Percentiles rank a stretch among this genome's conserved stretches.
phyloP scores from a whole-genome alignment of 2,797 vertebrate species.

The Cygnus olor region DNA sequence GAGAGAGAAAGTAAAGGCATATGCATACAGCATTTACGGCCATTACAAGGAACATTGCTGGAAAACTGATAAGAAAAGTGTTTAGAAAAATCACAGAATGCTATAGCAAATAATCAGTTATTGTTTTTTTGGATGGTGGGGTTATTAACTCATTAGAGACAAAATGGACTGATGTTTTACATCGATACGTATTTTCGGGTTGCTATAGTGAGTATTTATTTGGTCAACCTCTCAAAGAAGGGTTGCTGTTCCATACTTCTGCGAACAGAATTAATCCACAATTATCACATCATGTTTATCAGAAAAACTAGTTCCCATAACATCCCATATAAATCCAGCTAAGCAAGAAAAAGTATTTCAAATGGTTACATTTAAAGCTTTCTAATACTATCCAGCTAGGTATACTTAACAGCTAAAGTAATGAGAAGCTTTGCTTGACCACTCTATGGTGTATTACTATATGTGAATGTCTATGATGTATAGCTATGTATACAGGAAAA shows the following conservation, averaged over 20 bases:
- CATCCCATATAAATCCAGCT: not conserved
- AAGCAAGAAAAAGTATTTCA: not conserved
- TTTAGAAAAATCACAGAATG: not conserved
- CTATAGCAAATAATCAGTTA: not conserved
- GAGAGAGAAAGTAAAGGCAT: not conserved
- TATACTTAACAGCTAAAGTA: not conserved
- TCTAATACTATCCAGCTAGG: not conserved
- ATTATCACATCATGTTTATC: not conserved
- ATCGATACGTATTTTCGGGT: not conserved
- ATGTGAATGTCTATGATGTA: not conserved
- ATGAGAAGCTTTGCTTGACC: not conserved
- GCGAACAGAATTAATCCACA: not conserved
- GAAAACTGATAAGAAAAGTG: not conserved
- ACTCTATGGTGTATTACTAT: not conserved
- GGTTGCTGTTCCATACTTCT: not conserved
- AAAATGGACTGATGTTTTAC: not conserved
- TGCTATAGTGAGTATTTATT: not conserved
- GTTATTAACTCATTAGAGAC: not conserved
- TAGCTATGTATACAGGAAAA: not conserved
- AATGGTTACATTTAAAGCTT: not conserved
- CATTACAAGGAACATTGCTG: not conserved
- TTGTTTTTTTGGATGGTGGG: not conserved
- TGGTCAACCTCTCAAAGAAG: not conserved
- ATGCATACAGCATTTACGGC: not conserved
- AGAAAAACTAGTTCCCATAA: not conserved